Conservation (phyloP, 2,113 vertebrate species). For the Peromyscus californicus region DNA sequence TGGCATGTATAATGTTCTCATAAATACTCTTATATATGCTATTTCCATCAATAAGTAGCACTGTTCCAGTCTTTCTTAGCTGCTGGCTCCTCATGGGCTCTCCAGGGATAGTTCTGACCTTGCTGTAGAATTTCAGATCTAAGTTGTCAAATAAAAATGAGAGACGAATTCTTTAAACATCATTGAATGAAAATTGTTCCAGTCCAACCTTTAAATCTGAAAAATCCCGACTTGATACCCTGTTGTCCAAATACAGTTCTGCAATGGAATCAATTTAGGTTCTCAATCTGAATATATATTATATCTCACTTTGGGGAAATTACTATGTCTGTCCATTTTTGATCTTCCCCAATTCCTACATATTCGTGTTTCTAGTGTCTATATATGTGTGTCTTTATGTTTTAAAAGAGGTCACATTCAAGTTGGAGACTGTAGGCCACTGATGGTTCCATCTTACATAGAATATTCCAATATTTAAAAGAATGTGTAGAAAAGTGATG, state of each 20-base stretch:
- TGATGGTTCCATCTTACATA: background rate
- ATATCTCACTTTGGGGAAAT: slow-evolving; percentile 1
- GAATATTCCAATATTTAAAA: background rate
- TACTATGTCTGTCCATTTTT: background rate
- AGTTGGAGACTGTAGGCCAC: background rate
- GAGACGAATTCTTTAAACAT: background rate
- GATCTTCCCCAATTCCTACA: background rate
- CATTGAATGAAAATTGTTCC: background rate
- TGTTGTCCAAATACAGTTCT: background rate
- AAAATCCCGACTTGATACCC: background rate
- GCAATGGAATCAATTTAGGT: background rate
- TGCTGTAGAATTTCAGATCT: background rate
- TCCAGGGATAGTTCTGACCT: background rate
- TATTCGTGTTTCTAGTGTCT: background rate
- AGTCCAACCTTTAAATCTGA: background rate
- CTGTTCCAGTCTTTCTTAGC: background rate
- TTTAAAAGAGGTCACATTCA: background rate
- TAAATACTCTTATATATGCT: background rate
- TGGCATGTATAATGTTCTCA: background rate
- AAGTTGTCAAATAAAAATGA: background rate
- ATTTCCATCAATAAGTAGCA: background rate
- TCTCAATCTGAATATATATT: background rate
- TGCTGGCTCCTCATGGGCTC: background rate
- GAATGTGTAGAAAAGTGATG: background rate
- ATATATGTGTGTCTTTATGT: background rate